Percentiles rank a stretch among this genome's conserved stretches.
Evolutionary conservation across 2,797 vertebrate genomes (phyloP).

Genomic region (Macroramphosus scolopax): DNA sequence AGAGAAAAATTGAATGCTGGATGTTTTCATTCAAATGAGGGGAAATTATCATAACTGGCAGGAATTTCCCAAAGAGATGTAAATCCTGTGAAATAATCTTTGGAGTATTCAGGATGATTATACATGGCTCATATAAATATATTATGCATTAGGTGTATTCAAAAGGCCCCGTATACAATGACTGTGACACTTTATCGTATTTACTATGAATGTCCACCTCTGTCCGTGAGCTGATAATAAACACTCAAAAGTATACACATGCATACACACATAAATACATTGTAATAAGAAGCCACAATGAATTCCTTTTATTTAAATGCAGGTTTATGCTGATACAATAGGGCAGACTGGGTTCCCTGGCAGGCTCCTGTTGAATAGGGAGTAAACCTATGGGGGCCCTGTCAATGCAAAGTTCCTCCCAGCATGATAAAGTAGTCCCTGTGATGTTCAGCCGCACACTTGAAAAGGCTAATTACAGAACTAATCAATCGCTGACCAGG

Average conservation of each 20-base stretch:
- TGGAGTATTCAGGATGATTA: conserved; percentile 22
- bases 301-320: too few relatives aligned
- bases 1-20: conserved; percentile 18
- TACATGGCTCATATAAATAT: background rate
- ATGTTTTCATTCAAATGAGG: conserved; percentile 9
- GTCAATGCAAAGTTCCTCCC: conserved; percentile 59
- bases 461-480: conserved; percentile 74
- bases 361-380: conserved; percentile 38
- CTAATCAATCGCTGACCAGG: conserved; percentile 67
- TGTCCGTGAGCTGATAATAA: too few relatives aligned
- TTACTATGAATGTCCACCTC: too few relatives aligned
- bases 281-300: too few relatives aligned
- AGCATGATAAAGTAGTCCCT: conserved; percentile 63
- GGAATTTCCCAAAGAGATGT: conserved; percentile 30
- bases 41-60: conserved; percentile 19
- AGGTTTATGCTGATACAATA: conserved; percentile 1
- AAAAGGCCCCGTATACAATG: background rate
- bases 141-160: conserved; percentile 3
- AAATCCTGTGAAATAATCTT: conserved; percentile 29
- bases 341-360: background rate
- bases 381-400: conserved; percentile 41
- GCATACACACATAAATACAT: background rate
- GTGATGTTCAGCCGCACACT: conserved; percentile 56
- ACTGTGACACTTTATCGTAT: too few relatives aligned
- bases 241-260: background rate